phyloP scores from a whole-genome alignment of 2,888 invertebrate species.

The Toxonevra muliebris region DNA sequence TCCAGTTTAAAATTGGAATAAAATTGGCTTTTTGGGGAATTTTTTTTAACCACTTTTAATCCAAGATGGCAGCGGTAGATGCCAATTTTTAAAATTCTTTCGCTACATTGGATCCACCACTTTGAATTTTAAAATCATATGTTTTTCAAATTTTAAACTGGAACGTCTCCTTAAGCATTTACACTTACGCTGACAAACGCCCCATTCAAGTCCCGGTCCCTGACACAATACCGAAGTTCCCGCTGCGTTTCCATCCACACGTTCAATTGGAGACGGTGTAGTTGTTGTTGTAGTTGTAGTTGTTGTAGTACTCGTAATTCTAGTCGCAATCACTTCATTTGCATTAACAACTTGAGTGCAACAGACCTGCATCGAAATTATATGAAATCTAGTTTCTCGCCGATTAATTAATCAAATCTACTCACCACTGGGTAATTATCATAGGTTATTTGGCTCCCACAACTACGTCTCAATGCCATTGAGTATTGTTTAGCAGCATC shows the following conservation, averaged over 20 bases:
- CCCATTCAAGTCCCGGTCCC: too few relatives aligned
- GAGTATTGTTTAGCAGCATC: constrained; percentile 47
- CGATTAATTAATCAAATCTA: not conserved
- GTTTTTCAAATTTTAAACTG: not conserved
- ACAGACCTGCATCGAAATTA: constrained; percentile 1
- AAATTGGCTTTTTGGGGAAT: too few relatives aligned
- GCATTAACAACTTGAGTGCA: not conserved
- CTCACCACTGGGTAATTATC: constrained; percentile 55
- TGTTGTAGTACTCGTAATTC: not conserved
- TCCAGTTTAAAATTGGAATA: too few relatives aligned
- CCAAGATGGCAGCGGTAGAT: too few relatives aligned
- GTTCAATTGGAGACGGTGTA: not conserved
- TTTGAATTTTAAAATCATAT: too few relatives aligned
- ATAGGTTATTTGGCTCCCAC: constrained; percentile 45
- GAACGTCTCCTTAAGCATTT: too few relatives aligned
- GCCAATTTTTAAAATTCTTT: too few relatives aligned
- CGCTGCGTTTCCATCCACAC: not conserved
- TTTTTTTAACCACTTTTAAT: too few relatives aligned
- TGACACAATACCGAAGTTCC: too few relatives aligned
- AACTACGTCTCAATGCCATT: constrained; percentile 44
- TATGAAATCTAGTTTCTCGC: not conserved
- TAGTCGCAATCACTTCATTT: not conserved
- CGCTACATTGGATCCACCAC: too few relatives aligned
- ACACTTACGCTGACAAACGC: too few relatives aligned
- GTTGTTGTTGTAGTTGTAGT: not conserved